Evolutionary conservation across 1,140 invertebrate species (phyloP).

Genomic region (Aphaenogaster rudis): DNA sequence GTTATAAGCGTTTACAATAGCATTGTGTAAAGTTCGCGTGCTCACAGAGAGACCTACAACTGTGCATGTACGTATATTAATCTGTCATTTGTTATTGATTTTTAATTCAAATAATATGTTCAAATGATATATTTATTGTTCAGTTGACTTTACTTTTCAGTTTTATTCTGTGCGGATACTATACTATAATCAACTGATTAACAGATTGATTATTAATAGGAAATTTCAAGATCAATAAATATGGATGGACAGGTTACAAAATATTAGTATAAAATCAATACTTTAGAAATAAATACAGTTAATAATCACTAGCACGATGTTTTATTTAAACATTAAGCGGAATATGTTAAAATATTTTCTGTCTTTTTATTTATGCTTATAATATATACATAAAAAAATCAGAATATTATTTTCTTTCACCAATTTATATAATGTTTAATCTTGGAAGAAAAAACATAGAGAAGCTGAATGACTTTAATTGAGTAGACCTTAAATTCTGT

Average conservation of each 20-base stretch:
- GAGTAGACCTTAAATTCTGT: no score
- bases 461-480: no score
- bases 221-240: background rate
- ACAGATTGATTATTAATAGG: background rate
- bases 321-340: constrained; percentile 30
- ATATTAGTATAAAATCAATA: background rate
- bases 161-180: background rate
- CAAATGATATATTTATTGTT: background rate
- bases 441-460: no score
- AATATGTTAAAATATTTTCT: constrained; percentile 28
- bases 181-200: background rate
- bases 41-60: background rate
- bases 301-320: background rate
- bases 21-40: background rate
- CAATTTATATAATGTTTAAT: no score
- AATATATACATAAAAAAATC: no score
- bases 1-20: no score
- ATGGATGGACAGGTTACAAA: background rate
- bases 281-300: background rate
- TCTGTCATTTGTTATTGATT: background rate
- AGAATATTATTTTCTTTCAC: no score
- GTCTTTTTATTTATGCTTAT: no score
- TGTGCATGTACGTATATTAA: background rate
- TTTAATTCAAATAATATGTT: background rate
- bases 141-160: background rate